These are phyloP conservation scores for Ellobius talpinus DNA, from an alignment of 2,113 vertebrate genomes.

Conservation along the genomic window DNA sequence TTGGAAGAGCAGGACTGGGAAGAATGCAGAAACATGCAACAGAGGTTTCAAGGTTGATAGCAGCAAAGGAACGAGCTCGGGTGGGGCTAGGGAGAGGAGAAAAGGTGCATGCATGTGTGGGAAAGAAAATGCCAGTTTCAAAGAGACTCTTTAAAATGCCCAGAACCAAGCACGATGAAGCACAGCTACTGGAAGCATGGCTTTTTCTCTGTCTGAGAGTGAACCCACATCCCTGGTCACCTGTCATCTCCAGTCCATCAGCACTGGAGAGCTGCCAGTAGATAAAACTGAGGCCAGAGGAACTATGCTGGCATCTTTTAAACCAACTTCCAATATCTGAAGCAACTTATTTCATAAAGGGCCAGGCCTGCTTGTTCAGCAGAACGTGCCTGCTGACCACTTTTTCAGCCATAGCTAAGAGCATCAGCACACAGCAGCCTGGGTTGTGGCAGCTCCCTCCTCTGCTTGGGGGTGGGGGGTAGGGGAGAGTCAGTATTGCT, in stretches of 20 bases:
- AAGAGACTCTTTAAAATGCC: slow-evolving; percentile 60
- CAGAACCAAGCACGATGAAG: background rate
- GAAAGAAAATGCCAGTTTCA: background rate
- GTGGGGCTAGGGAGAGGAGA: background rate
- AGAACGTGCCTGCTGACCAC: slow-evolving; percentile 34
- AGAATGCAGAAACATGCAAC: slow-evolving; percentile 55
- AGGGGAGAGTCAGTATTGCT: background rate
- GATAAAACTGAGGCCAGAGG: slow-evolving; percentile 60
- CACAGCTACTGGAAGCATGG: slow-evolving; percentile 56
- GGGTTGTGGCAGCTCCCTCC: background rate
- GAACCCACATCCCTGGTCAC: background rate
- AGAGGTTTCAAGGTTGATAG: slow-evolving; percentile 87
- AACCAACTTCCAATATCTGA: slow-evolving; percentile 10
- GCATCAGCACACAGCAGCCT: background rate
- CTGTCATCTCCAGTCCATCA: background rate
- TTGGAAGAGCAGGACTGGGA: slow-evolving; percentile 80
- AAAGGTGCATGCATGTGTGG: background rate
- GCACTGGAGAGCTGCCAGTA: background rate
- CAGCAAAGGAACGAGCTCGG: slow-evolving; percentile 68
- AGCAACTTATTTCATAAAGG: slow-evolving; percentile 47
- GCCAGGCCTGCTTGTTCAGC: slow-evolving; percentile 60
- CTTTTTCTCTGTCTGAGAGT: slow-evolving; percentile 19
- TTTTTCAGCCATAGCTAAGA: background rate
- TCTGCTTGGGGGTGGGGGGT: background rate
- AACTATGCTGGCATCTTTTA: slow-evolving; percentile 23